phyloP scores from a whole-genome alignment of 2,888 invertebrate species.

The Acrobasis consociella region DNA sequence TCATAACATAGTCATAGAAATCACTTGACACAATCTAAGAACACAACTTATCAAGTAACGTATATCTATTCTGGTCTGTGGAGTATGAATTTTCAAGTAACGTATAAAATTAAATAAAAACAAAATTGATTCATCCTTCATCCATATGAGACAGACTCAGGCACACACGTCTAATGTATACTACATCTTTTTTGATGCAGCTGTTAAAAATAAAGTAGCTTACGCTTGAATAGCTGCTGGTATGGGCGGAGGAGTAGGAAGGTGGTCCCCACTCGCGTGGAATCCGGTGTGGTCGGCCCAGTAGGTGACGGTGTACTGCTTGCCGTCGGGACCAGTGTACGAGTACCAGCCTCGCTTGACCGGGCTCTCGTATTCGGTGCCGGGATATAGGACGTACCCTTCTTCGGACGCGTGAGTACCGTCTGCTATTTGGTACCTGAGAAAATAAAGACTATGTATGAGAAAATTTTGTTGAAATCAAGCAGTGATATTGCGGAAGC shows the following conservation, averaged over 20 bases:
- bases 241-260: conserved; percentile 70
- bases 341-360: conserved; percentile 79
- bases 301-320: conserved; percentile 69
- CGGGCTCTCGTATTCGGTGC: conserved; percentile 60
- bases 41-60: no score
- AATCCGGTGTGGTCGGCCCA: conserved; percentile 75
- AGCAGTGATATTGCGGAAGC: no score
- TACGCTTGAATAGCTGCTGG: conserved; percentile 68
- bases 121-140: no score
- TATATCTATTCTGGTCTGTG: no score
- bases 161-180: neutral
- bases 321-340: conserved; percentile 66
- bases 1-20: no score
- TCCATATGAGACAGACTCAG: neutral
- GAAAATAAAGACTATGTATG: neutral
- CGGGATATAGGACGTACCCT: conserved; percentile 65
- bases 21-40: no score
- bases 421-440: conserved; percentile 70
- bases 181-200: neutral
- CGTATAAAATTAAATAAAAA: no score
- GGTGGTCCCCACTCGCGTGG: conserved; percentile 73
- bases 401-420: conserved; percentile 74
- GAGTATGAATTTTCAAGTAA: no score
- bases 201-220: conserved; percentile 42
- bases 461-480: neutral